Evolutionary conservation across 2,888 invertebrate species (phyloP), one percentile per base, ranked within the genome.

Genomic region (Smittia aterrima): DNA sequence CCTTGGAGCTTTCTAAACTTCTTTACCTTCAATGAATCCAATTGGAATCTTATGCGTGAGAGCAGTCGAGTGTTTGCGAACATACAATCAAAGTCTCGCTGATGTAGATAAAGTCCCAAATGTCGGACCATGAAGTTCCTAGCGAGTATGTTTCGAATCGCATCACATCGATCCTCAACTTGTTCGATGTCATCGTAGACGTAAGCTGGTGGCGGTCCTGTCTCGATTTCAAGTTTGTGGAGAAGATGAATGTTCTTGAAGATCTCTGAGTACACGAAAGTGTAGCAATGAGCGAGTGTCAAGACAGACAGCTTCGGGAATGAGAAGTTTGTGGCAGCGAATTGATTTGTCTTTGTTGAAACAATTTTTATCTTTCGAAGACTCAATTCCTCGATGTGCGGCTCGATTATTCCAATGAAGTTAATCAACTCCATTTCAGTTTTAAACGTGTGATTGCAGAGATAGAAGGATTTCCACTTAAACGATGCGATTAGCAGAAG

Each of bases 401-500:
- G 62, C 22, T 72, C 72, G 1, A 72, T 22, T 1, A 72, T 40
- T 11, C 72, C 72, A 1, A 72, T 11, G 11, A 72, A 72, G n/a
- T 72, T 38, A 2, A 22, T 24, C 13, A 72, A 38, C 1, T 72
- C 72, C 7, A 72, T 72, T 40, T 72, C 25, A 20, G 13, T 40
- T 27, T 38, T 32, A 13, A 72, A 72, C 0, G 9, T 16, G 72
- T 72, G 62, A 40, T 62, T 20, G n/a, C 13, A 13, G 1, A 72
- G 40, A 9, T 0, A 2, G 1, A 72, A 27, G 2, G 16, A 20
- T 13, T 1, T 22, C 72, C 72, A 72, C n/a, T 54, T 13, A 25
- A 71, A 71, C 9, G 32, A 9, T 9, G 70, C 70, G 1, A 71
- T 24, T 18, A 71, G 24, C 0, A 71, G 20, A 11, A 53, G 22